Evolutionary conservation across 1,140 invertebrate species (phyloP), one percentile per base, ranked within the genome.

Genomic region (Ceratoteleas bidentatus): DNA sequence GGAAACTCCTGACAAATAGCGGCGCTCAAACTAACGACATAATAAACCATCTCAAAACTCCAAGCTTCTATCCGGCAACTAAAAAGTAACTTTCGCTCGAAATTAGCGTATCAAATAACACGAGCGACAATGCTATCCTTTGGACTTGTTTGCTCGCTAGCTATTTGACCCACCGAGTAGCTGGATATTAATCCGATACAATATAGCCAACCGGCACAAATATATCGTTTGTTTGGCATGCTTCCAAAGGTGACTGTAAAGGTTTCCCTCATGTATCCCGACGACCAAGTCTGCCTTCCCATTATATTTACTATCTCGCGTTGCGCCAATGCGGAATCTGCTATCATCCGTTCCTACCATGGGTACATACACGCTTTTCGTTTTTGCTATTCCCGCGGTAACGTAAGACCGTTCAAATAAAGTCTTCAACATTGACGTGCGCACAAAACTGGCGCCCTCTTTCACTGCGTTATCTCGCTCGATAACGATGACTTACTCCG

Each of bases 281-380:
- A 75, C 45, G 6, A 57, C 36, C 54, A 54, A 13, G 47, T 64
- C 72, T 54, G 57, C 70, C 34, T 79, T 43, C 34, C 60, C 54
- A 62, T 70, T 68, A 80, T 64, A 68, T 54, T 74, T 69, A 49
- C 45, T 70, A 13, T 70, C 47, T 6, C 7, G 34, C 58, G n/a
- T 78, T 78, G 70, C 70, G 74, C 45, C 69, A 83, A 70, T 83
- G 74, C 81, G 81, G 65, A 70, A 81, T 70, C 16, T 8, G 40
- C 14, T 62, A 56, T 62, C 60, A 14, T 43, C 50, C 45, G 40
- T 47, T 34, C 53, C 43, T 65, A 34, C 11, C 38, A 69, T 62
- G 43, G 14, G 52, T 69, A 33, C 34, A n/a, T 32, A 45, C 9
- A 36, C 54, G 40, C 60, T 61, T 72, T 52, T 52, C 53, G 9